Evolutionary conservation across 92 coral and sea anemone genomes (phyloP).

Genomic region (Scolanthus callimorphus): DNA sequence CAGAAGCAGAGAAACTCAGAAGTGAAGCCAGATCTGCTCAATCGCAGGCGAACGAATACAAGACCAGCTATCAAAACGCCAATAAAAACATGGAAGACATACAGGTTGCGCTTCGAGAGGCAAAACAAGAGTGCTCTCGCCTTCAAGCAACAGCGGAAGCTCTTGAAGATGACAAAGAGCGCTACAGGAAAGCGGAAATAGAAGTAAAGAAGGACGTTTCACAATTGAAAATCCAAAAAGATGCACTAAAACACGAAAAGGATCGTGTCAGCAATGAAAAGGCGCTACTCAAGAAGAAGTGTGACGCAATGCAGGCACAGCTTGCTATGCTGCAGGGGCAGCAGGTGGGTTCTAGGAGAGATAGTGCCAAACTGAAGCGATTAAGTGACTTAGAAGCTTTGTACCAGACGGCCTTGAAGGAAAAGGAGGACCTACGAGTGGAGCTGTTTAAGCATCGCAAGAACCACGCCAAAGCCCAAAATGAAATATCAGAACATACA

Average conservation of each 20-base stretch:
- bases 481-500: slow-evolving; percentile 61
- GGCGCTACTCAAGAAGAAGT: slow-evolving; percentile 56
- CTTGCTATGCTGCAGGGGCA: slow-evolving; percentile 34
- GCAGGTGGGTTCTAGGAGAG: slow-evolving; percentile 39
- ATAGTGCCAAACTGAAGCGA: slow-evolving; percentile 59
- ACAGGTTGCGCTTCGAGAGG: slow-evolving; percentile 37
- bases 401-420: slow-evolving; percentile 63
- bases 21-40: slow-evolving; percentile 52
- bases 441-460: slow-evolving; percentile 57
- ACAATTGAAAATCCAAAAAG: slow-evolving; percentile 51
- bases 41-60: slow-evolving; percentile 46
- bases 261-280: slow-evolving; percentile 54
- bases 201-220: slow-evolving; percentile 52
- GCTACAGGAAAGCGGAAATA: slow-evolving; percentile 39
- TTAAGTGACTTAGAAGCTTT: slow-evolving; percentile 66
- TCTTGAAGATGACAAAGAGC: slow-evolving; percentile 58
- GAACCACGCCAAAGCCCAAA: slow-evolving; percentile 65
- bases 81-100: slow-evolving; percentile 68
- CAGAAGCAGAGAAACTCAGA: slow-evolving; percentile 64
- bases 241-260: slow-evolving; percentile 70
- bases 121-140: slow-evolving; percentile 53
- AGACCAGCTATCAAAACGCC: slow-evolving; percentile 46
- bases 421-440: slow-evolving; percentile 68
- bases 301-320: slow-evolving; percentile 53
- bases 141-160: slow-evolving; percentile 61